Evolutionary conservation across 2,797 vertebrate species (phyloP), one percentile per base, ranked within the genome.

Genomic region (Aulostomus chinensis): DNA sequence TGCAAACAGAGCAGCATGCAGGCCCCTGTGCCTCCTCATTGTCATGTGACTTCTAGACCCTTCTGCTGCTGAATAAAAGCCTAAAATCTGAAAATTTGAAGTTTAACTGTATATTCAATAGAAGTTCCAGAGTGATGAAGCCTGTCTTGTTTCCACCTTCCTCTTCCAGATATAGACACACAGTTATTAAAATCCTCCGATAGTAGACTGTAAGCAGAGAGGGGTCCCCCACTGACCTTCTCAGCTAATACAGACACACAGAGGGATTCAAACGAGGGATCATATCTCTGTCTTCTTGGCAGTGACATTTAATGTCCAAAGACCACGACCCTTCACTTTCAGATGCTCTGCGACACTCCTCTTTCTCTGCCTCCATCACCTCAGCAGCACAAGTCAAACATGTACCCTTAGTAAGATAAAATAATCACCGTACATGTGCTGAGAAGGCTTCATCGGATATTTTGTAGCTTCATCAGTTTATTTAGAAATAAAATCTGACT

Each of bases 281-380:
- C 91, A 88, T 65, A 89, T 91, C 90, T 73, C 91, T 56, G 69
- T 80, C 78, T 68, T 86, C 67, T 41, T 54, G 48, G 54, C 71
- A 77, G 43, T 92, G 91, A 91, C 91, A 92, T 93, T 93, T 92
- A 83, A 57, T 84, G 70, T 80, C 61, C 80, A 91, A 92, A 91
- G 86, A 90, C 82, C 90, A 87, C 68, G 90, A 92, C 91, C 91
- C 87, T 81, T 85, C 68, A 68, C 85, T 86, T 83, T 78, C 65
- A 68, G 15, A 8, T 6, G 12, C 11, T 18, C n/a, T n/a, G n/a
- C n/a, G n/a, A n/a, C n/a, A 4, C 40, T 47, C 36, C 12, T 46
- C 52, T 39, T 32, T 34, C 47, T 34, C 45, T 45, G 15, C 48
- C 46, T 18, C 31, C 29, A 30, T 55, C 54, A n/a, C n/a, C n/a